These are phyloP conservation scores for Porites lobata DNA, from an alignment of 92 coral and sea anemone genomes.

Conservation along the genomic window DNA sequence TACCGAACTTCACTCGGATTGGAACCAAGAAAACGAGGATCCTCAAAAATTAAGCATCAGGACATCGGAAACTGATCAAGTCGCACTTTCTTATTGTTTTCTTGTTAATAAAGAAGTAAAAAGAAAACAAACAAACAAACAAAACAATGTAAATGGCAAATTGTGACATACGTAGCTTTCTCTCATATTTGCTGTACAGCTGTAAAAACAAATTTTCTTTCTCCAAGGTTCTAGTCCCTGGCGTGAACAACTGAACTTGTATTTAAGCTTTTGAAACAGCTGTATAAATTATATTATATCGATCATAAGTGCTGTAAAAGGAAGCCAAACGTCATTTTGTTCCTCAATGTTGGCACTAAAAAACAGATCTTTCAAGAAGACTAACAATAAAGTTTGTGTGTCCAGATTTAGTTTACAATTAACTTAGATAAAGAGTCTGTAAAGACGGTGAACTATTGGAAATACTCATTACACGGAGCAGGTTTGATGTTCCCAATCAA, in stretches of 20 bases:
- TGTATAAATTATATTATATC: background rate
- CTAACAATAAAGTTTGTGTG: background rate
- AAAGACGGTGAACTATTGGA: too few species aligned
- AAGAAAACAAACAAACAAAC: too few species aligned
- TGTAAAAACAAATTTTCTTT: background rate
- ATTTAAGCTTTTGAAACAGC: background rate
- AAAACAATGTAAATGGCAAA: too few species aligned
- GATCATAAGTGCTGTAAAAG: conserved; percentile 10
- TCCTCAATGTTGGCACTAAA: background rate
- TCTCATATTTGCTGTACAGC: background rate
- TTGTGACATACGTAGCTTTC: too few species aligned
- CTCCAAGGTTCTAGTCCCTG: background rate
- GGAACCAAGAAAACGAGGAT: conserved; percentile 91
- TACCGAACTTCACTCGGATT: conserved; percentile 89
- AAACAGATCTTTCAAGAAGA: background rate
- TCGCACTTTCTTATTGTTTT: background rate
- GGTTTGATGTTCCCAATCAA: too few species aligned
- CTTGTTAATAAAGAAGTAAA: too few species aligned
- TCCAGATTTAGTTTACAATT: too few species aligned
- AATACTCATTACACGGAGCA: too few species aligned
- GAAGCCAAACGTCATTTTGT: background rate
- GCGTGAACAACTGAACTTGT: background rate
- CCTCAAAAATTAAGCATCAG: conserved; percentile 77
- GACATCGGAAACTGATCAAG: conserved; percentile 61
- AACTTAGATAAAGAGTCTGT: too few species aligned